Base-by-base conservation (phyloP, 37 sponge, comb jelly and placozoan genomes). In the Aphrocallistes beatrix region DNA sequence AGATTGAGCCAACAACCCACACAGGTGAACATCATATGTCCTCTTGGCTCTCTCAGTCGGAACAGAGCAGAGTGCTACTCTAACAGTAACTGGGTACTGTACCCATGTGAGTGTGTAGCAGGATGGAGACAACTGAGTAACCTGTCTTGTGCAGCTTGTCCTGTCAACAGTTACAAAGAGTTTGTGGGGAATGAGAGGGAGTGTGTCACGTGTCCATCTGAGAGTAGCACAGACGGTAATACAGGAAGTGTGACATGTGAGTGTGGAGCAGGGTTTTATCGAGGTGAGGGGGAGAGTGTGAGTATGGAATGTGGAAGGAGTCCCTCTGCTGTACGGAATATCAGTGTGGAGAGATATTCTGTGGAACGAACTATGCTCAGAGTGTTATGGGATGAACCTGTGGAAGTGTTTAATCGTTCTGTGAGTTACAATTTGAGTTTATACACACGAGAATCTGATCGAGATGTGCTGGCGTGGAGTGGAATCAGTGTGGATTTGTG, bases 241-340 rank as follows among this genome's bases (percentile, higher is more conserved):
- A 28, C 34, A 13, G 75, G 75, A 3, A 60, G 75, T 13, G 75
- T 32, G 75, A 6, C 21, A 6, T 60, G 75, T 60, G 75, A 13
- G 75, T 60, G 75, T 60, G 75, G n/a, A 3, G 75, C 17, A 6
- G 75, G 75, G 6, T 60, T 19, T 19, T 60, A 60, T 13, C 75
- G 75, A 19, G n/a, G 75, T 13, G 75, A 60, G 75, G 75, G n/a
- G 75, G 75, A 60, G 75, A 60, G 75, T 60, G 75, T 3, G 75
- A 6, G n/a, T 13, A 3, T 60, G 75, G 6, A 25, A 13, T 60
- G 75, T 60, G 75, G 75, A 30, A 60, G 75, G 75, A 60, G 75
- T 60, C 75, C 75, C 34, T 60, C 75, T 60, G 34, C 34, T 13
- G 75, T 60, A 19, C 75, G 75, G 8, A 60, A 60, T 30, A 19